phyloP scores from a whole-genome alignment of 2,113 vertebrate species.

The Rafetus swinhoei region DNA sequence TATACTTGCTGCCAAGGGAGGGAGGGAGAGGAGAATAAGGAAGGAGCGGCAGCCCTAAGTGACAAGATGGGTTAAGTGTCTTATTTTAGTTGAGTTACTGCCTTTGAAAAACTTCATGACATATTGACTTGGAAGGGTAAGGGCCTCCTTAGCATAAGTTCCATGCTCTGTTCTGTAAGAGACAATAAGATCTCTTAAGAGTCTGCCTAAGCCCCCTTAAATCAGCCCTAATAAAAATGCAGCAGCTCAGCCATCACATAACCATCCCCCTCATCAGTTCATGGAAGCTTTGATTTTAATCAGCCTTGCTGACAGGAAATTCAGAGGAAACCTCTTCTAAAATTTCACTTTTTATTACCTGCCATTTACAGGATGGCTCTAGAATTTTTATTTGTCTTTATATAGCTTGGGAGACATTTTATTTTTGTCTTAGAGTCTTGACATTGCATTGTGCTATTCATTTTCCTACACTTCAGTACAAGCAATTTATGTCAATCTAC shows the following conservation, averaged over 20 bases:
- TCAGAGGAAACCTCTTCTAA: not conserved
- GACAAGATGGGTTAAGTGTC: not conserved
- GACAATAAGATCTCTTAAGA: slow-evolving; percentile 7
- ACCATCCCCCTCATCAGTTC: not conserved
- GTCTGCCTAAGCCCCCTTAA: slow-evolving; percentile 5
- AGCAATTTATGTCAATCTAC: slow-evolving; percentile 30
- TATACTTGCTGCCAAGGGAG: not conserved
- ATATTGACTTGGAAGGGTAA: not conserved
- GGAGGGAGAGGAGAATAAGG: no score
- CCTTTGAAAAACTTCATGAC: not conserved
- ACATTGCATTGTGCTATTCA: slow-evolving; percentile 35
- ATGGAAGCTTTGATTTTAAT: slow-evolving; percentile 20
- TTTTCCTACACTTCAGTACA: slow-evolving; percentile 15
- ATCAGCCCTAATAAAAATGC: slow-evolving; percentile 5
- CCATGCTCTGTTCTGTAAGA: not conserved
- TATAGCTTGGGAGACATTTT: slow-evolving; percentile 17
- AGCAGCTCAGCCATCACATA: not conserved
- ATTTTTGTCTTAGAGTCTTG: slow-evolving; percentile 12
- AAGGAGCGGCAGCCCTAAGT: not conserved
- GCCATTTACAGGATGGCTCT: slow-evolving; percentile 48
- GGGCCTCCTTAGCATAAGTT: not conserved
- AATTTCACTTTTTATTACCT: slow-evolving; percentile 38
- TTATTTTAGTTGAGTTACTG: not conserved
- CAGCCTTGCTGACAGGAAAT: not conserved
- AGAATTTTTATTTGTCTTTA: slow-evolving; percentile 12